A percentile compares a stretch with the other conserved stretches of the same genome.
These are phyloP conservation scores for Globodera ellingtonae DNA, from an alignment of 1,140 invertebrate species.

Conservation along the genomic window DNA sequence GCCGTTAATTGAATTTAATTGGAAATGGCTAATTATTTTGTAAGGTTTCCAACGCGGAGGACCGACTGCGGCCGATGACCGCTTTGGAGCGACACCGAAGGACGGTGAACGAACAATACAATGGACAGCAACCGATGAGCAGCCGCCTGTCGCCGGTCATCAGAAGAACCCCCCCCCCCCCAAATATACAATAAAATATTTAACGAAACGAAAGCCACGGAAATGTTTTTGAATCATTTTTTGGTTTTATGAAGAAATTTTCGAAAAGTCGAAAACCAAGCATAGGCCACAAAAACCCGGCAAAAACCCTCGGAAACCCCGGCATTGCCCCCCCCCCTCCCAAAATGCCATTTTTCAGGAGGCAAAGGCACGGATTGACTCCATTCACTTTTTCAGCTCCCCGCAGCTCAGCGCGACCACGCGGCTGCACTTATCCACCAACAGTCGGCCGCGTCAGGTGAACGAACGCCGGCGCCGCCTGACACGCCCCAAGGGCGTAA, in stretches of 20 bases:
- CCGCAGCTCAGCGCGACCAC: slow-evolving; percentile 18
- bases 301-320: too few species aligned
- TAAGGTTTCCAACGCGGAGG: neutral
- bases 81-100: slow-evolving; percentile 16
- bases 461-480: neutral
- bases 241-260: neutral
- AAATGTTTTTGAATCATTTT: too few species aligned
- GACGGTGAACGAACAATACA: slow-evolving; percentile 22
- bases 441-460: neutral
- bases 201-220: neutral
- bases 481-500: slow-evolving; percentile 48
- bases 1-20: neutral
- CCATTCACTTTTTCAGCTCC: slow-evolving; percentile 9
- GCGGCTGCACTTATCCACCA: slow-evolving; percentile 46
- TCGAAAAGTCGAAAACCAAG: neutral
- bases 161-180: neutral
- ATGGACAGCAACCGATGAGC: slow-evolving; percentile 2
- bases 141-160: slow-evolving; percentile 8
- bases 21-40: neutral
- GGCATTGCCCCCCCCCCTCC: too few species aligned
- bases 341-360: neutral
- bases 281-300: too few species aligned
- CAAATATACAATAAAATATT: too few species aligned
- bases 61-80: slow-evolving; percentile 9
- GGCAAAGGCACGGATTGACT: neutral